These are phyloP conservation scores for Petromus typicus DNA, from an alignment of 2,113 vertebrate species.

Conservation along the genomic window DNA sequence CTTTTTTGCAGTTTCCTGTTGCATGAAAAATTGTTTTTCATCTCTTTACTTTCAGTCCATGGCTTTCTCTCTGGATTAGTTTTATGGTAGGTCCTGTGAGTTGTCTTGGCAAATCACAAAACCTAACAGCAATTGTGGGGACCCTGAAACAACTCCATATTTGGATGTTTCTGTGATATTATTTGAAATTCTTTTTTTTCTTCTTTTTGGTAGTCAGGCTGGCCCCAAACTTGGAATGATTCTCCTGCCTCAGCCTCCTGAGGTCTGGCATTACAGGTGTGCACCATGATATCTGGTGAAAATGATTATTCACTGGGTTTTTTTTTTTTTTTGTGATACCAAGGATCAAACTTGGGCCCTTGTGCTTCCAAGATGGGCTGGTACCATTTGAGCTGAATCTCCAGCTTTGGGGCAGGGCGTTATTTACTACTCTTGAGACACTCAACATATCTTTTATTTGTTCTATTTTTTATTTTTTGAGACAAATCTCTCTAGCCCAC, in stretches of 20 bases:
- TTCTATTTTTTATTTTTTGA: not conserved
- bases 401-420: not conserved
- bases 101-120: not conserved
- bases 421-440: slow-evolving; percentile 1
- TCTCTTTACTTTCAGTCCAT: too few relatives aligned
- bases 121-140: not conserved
- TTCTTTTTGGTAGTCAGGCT: not conserved
- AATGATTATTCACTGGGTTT: not conserved
- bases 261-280: not conserved
- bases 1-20: too few relatives aligned
- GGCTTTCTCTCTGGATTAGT: too few relatives aligned
- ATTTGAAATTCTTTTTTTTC: not conserved
- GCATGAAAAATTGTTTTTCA: too few relatives aligned
- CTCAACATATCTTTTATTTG: not conserved
- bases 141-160: not conserved
- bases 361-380: too few relatives aligned
- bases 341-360: too few relatives aligned
- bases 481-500: not conserved
- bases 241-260: not conserved
- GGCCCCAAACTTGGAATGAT: not conserved
- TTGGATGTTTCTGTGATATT: not conserved
- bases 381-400: too few relatives aligned
- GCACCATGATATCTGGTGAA: not conserved
- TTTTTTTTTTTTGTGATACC: too few relatives aligned
- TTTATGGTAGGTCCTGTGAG: not conserved